These are phyloP conservation scores for Saccostrea glomerata DNA, from an alignment of 1,140 invertebrate species.

Conservation along the genomic window DNA sequence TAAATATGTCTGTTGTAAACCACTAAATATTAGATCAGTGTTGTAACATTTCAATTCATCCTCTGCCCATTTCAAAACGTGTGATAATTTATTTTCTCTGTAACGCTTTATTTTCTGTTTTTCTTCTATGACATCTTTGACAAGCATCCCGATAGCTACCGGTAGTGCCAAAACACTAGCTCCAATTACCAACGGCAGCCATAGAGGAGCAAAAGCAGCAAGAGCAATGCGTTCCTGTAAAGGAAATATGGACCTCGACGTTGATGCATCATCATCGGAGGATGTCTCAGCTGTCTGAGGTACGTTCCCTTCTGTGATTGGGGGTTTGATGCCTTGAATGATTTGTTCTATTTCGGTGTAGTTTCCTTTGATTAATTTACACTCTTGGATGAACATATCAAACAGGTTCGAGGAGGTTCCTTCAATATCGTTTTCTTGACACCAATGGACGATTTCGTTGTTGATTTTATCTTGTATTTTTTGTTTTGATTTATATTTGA, in stretches of 20 bases:
- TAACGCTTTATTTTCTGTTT: slow-evolving; percentile 42
- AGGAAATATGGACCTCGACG: slow-evolving; percentile 47
- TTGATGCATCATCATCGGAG: background rate
- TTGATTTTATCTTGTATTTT: slow-evolving; percentile 51
- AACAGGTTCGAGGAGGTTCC: slow-evolving; percentile 43
- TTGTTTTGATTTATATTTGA: slow-evolving; percentile 55
- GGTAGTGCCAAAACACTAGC: slow-evolving; percentile 57
- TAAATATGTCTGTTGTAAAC: slow-evolving; percentile 56
- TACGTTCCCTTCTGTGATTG: background rate
- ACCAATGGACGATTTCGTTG: slow-evolving; percentile 51
- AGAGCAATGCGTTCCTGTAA: slow-evolving; percentile 60
- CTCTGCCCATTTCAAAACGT: slow-evolving; percentile 56
- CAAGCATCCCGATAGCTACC: slow-evolving; percentile 55
- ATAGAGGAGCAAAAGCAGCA: slow-evolving; percentile 58
- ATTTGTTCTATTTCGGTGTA: slow-evolving; percentile 53
- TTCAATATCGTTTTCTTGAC: slow-evolving; percentile 34
- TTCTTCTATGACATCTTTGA: slow-evolving; percentile 49
- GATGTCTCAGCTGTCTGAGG: background rate
- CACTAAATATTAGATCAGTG: slow-evolving; percentile 40
- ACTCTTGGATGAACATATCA: slow-evolving; percentile 55
- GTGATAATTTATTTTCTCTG: slow-evolving; percentile 47
- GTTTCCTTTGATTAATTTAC: slow-evolving; percentile 50
- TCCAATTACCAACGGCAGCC: slow-evolving; percentile 59
- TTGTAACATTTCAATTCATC: slow-evolving; percentile 45
- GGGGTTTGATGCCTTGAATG: slow-evolving; percentile 39